Conservation (phyloP, 2,888 invertebrate genomes). For the Ellobium chinense region DNA sequence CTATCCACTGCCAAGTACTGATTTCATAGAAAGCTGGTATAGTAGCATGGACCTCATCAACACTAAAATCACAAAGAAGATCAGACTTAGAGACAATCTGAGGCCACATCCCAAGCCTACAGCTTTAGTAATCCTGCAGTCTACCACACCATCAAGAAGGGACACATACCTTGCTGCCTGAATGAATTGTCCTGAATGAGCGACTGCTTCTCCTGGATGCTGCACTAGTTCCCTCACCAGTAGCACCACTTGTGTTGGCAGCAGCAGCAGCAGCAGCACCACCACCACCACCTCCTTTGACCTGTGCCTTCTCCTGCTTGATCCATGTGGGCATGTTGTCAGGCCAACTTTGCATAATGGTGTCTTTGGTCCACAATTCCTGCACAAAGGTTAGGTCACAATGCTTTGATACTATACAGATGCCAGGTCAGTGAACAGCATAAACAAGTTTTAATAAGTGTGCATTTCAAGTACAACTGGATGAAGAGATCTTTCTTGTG, state of each 20-base stretch:
- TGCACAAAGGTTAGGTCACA: slow-evolving; percentile 4
- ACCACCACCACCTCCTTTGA: background rate
- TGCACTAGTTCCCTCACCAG: background rate
- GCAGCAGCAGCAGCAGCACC: background rate
- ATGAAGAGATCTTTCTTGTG: no score
- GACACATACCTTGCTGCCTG: slow-evolving; percentile 27
- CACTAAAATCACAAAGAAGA: no score
- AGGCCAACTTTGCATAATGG: slow-evolving; percentile 66
- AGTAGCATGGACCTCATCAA: no score
- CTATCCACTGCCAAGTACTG: no score
- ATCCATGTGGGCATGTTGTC: slow-evolving; percentile 51
- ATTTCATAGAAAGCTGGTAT: no score
- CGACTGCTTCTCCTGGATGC: background rate
- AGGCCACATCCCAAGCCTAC: no score
- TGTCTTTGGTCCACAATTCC: slow-evolving; percentile 61
- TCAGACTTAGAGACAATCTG: no score
- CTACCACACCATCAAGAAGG: background rate
- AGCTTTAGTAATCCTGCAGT: background rate
- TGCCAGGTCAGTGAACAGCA: no score
- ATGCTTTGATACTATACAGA: no score
- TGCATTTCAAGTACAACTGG: no score
- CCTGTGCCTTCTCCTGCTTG: slow-evolving; percentile 12
- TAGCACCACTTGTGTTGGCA: background rate
- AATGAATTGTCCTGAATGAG: background rate
- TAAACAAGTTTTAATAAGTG: no score